Evolutionary conservation across 2,888 invertebrate species (phyloP).

Genomic region (Tipula vernalis): DNA sequence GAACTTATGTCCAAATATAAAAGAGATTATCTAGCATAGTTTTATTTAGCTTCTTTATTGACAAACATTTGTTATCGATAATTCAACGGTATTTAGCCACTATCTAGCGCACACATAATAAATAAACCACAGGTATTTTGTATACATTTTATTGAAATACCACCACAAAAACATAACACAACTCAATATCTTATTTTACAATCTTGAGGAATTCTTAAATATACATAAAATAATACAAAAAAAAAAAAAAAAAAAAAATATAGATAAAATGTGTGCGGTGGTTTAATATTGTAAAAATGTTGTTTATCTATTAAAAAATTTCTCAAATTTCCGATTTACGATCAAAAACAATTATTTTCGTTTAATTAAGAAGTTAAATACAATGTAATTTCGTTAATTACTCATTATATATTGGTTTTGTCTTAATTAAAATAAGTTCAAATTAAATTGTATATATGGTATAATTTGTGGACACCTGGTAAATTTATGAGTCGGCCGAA

Average conservation of each 20-base stretch:
- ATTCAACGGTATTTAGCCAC: not conserved
- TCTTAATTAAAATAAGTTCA: not conserved
- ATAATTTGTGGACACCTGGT: not conserved
- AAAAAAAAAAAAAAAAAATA: not conserved
- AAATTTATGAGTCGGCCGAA: not conserved
- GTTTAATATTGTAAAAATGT: not conserved
- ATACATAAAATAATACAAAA: not conserved
- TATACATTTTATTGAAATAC: not conserved
- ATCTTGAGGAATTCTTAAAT: not conserved
- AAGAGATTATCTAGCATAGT: too few relatives aligned
- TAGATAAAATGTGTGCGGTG: not conserved
- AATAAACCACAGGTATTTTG: not conserved
- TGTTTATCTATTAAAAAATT: not conserved
- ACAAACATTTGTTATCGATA: not conserved
- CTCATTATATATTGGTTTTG: not conserved
- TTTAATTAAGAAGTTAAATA: not conserved
- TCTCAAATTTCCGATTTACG: not conserved
- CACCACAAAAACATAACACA: not conserved
- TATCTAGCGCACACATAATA: not conserved
- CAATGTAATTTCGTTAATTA: not conserved
- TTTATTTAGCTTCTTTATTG: not conserved
- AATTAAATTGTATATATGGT: not conserved
- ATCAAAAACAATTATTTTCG: not conserved
- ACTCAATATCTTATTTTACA: not conserved
- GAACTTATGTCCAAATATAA: too few relatives aligned